Conservation (phyloP, 1,140 invertebrate species). For the Melipona quadrifasciata region DNA sequence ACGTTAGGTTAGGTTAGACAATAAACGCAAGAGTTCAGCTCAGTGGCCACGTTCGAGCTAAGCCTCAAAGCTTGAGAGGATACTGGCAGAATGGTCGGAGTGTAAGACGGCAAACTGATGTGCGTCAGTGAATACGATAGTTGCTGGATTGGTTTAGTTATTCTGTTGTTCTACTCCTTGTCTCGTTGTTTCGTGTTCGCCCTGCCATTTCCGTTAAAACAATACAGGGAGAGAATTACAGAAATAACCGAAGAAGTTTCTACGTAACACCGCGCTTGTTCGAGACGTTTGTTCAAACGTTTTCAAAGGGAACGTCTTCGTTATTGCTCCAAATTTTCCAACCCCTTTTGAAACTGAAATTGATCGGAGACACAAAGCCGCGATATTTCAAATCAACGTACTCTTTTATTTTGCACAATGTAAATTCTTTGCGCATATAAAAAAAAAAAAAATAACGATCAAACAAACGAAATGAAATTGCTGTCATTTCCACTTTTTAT, state of each 20-base stretch:
- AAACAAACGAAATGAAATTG: neutral
- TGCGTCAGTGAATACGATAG: constrained; percentile 9
- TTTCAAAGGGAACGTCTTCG: neutral
- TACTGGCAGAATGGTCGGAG: neutral
- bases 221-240: too few relatives aligned
- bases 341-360: neutral
- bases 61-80: constrained; percentile 8
- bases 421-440: neutral
- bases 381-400: neutral
- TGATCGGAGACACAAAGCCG: neutral
- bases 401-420: neutral
- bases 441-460: neutral
- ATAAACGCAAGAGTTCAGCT: neutral
- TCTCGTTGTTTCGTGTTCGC: neutral
- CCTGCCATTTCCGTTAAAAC: neutral
- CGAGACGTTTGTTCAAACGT: too few relatives aligned
- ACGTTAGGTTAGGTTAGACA: neutral
- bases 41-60: neutral
- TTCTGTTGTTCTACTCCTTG: neutral
- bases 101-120: neutral
- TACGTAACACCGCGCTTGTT: too few relatives aligned
- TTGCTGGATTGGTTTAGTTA: neutral
- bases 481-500: neutral
- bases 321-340: neutral
- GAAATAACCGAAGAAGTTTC: too few relatives aligned